Evolutionary conservation across 2,888 invertebrate species (phyloP).

Genomic region (Gymnosoma rotundatum): DNA sequence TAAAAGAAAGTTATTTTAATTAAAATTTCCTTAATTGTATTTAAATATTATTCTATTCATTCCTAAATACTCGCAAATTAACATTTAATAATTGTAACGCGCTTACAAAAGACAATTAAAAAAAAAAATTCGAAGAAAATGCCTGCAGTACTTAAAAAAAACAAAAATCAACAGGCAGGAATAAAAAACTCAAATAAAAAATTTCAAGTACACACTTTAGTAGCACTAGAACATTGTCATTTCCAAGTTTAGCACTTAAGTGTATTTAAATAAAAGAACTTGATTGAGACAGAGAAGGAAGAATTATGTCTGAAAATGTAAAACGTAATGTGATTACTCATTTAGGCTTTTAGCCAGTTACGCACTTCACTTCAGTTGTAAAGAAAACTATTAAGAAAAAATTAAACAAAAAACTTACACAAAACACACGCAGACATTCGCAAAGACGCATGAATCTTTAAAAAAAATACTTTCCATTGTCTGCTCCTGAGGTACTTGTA

Average conservation of each 20-base stretch:
- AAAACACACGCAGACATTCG: not conserved
- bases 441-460: constrained; percentile 2
- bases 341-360: constrained; percentile 16
- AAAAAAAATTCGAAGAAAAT: constrained; percentile 49
- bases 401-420: constrained; percentile 33
- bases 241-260: constrained; percentile 69
- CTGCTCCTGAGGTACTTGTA: constrained; percentile 50
- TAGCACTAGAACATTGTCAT: constrained; percentile 57
- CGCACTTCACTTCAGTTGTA: constrained; percentile 6
- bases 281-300: not conserved
- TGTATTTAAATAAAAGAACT: constrained; percentile 46
- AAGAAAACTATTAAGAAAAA: constrained; percentile 34
- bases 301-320: constrained; percentile 63
- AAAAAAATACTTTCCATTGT: constrained; percentile 37
- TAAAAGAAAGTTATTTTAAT: no score
- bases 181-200: constrained; percentile 15
- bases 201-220: constrained; percentile 60
- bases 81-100: constrained; percentile 41
- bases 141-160: constrained; percentile 70
- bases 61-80: no score
- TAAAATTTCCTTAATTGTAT: no score
- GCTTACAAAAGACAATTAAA: constrained; percentile 8
- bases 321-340: constrained; percentile 52
- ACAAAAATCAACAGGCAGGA: constrained; percentile 50
- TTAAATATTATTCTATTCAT: no score